Conservation (phyloP, 2,113 vertebrate genomes). For the Aptenodytes patagonicus region DNA sequence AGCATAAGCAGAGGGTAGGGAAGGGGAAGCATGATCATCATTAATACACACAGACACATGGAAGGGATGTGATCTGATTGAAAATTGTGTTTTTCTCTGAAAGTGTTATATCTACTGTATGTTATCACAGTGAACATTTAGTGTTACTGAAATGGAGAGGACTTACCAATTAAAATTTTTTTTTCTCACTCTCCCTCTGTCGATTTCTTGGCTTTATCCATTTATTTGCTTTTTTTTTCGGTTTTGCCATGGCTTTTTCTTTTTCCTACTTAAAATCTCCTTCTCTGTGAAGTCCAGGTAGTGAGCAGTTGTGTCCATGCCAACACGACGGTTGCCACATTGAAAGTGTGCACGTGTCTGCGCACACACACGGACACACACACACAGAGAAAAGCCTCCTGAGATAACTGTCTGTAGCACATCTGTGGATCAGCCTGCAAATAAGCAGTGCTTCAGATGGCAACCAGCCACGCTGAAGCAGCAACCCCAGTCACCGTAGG, state of each 20-base stretch:
- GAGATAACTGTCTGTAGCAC: neutral
- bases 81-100: neutral
- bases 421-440: neutral
- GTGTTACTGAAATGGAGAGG: neutral
- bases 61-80: neutral
- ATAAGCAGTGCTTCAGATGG: neutral
- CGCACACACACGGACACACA: fast-evolving
- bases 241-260: neutral
- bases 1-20: neutral
- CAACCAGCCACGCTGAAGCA: neutral
- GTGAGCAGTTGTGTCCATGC: fast-evolving
- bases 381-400: neutral
- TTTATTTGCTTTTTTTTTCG: neutral
- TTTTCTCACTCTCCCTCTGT: neutral
- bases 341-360: fast-evolving
- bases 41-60: neutral
- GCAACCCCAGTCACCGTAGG: neutral
- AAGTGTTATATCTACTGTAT: neutral
- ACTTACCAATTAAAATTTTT: neutral
- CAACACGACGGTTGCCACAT: fast-evolving
- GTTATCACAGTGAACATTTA: neutral
- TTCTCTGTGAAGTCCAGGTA: neutral
- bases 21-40: neutral
- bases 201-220: neutral
- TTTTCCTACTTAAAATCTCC: neutral